Base-by-base conservation (phyloP, 2,888 invertebrate genomes). In the Ormia ochracea region DNA sequence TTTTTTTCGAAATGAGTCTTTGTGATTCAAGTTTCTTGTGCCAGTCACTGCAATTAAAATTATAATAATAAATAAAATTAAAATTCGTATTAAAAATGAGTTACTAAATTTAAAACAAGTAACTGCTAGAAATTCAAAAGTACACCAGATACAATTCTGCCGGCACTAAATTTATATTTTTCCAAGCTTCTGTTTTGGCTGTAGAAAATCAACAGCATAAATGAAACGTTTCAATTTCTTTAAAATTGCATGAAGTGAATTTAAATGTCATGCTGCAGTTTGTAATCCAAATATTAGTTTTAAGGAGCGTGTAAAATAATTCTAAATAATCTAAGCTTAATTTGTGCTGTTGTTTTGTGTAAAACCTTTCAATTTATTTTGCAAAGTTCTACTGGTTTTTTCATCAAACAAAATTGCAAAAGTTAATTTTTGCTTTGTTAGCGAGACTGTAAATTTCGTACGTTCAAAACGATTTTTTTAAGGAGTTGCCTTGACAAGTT, bases 51-150 rank as follows among this genome's bases (percentile, higher is more conserved):
- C 23, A 23, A 38, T 56, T 38, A 38, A 21, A 56, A 0, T 56
- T 56, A n/a, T 23, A 56, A 38, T 10, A 58, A 58, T 58, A n/a
- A n/a, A n/a, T 58, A 21, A 21, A 56, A 36, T 28, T 17, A 28
- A 52, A 26, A 28, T 17, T 48, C 23, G 26, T 23, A 9, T 19
- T 21, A 19, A 36, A 56, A 56, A 36, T 12, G 7, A 50, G 36
- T n/a, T 7, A 36, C 17, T 36, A 48, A 48, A 48, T 26, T 26
- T 26, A 26, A 48, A 26, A 19, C 19, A 21, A 52, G n/a, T 6
- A 36, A 56, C 17, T 10, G 17, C 31, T 19, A 19, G 5, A 12
- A 54, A 36, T 33, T 19, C 31, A 38, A 23, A 36, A 56, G 23
- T 21, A 10, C 10, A 21, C 36, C 21, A 43, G 10, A 19, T 3